These are phyloP conservation scores for Acridotheres tristis DNA, from an alignment of 2,797 vertebrate species.

Conservation along the genomic window DNA sequence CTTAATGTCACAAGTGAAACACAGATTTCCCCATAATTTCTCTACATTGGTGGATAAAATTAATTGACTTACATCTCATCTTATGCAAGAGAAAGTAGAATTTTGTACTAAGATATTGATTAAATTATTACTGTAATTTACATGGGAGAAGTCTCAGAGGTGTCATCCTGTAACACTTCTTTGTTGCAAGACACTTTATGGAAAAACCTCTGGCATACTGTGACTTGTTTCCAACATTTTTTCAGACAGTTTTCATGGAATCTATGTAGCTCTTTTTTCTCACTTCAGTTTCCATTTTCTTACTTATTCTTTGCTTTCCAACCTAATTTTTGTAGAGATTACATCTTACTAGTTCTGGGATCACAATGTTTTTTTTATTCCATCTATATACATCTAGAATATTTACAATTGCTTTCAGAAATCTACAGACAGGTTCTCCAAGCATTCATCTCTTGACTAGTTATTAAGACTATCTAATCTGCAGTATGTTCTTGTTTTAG, in stretches of 20 bases:
- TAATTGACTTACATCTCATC: not conserved
- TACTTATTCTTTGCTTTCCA: not conserved
- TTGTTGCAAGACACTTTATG: not conserved
- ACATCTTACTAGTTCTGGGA: not conserved
- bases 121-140: not conserved
- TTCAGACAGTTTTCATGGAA: not conserved
- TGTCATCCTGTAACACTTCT: not conserved
- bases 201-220: not conserved
- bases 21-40: not conserved
- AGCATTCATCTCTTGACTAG: not conserved
- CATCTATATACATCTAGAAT: constrained; percentile 6
- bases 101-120: not conserved
- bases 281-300: not conserved
- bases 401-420: constrained; percentile 41
- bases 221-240: not conserved
- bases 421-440: constrained; percentile 2
- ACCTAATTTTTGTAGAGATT: not conserved
- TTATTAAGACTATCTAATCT: constrained; percentile 34
- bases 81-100: not conserved
- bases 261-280: not conserved
- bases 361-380: not conserved
- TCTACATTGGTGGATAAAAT: not conserved
- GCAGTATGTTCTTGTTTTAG: constrained; percentile 33
- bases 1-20: not conserved
- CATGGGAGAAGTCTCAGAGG: not conserved